Base-by-base conservation (phyloP, 2,113 vertebrate species). In the Lampris incognitus region DNA sequence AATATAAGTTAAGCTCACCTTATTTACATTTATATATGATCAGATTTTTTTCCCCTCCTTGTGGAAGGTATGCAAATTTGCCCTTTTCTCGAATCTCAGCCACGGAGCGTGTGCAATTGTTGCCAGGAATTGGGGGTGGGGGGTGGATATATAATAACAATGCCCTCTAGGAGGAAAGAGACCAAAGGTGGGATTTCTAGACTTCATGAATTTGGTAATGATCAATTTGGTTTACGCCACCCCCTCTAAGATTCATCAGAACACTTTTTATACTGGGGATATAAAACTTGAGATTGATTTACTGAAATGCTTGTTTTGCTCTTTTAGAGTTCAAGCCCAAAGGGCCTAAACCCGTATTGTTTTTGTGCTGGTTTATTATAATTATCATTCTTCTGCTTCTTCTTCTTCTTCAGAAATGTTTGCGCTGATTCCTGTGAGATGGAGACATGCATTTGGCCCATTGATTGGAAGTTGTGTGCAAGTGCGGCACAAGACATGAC, bases 11-110 rank as follows among this genome's bases (percentile, higher is more conserved):
- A 93, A 94, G 90, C 85, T 89, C 83, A 88, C 85, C 93, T 94
- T 94, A 94, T 95, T 94, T 94, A 94, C 93, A 95, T 95, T 93
- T 94, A 95, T 94, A 95, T 94, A 95, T 94, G 88, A 93, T 94
- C 92, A 91, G 91, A 94, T 93, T 94, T 93, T 84, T 86, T 84
- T 86, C 24, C 24, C 24, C 24, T 24, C 81, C 89, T 78, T 90
- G 89, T 94, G 90, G 91, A 91, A 71, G 50, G 62, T 93, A 95
- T 95, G 93, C 85, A 93, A 94, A 94, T 94, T 72, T 93, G 88
- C 91, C 93, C 92, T 95, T 94, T 94, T 85, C 90, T 62, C n/a
- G 2, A 68, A 74, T 76, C 85, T 82, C 83, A 74, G 87, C 87
- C 88, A 82, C 75, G 65, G 66, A 79, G 68, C 79, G 81, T 69